Base-by-base conservation (phyloP, 2,113 vertebrate genomes). In the Myotis yumanensis region DNA sequence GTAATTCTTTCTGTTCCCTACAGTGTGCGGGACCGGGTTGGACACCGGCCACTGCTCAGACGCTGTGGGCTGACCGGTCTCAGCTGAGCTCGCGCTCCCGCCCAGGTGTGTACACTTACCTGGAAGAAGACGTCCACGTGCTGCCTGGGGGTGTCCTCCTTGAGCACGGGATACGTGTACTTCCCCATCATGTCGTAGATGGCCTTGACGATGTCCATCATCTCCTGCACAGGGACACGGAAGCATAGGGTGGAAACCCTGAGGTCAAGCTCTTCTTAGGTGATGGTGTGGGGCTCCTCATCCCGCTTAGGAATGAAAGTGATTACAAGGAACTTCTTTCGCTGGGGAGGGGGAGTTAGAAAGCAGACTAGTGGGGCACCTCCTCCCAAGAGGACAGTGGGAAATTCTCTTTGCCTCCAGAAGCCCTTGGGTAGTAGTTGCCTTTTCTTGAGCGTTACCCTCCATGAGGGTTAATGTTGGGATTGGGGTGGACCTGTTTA, bases 171-270 rank as follows among this genome's bases (percentile, higher is more conserved):
- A 77, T 99, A 99, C 0, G 99, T 99, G 97, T 99, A 99, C 88
- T 99, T 99, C 54, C 99, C 99, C 99, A 99, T 99, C 99, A 99
- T 99, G 97, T 99, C 99, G 77, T 99, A 99, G 97, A 99, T 99
- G 46, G 99, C 99, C 96, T 99, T 99, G 95, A 99, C 99, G 0
- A 99, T 99, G 97, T 99, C 99, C 59, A 98, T 99, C 99, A 99
- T 99, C 96, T 99, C 99, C 99, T 99, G 97, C 59, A 92, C 46
- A 0, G 71, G 92, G 30, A 86, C 48, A 83, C 0, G 40, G 43
- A 97, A 46, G 97, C 91, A 92, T 81, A 96, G 77, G 72, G 82
- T 37, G 40, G 73, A 84, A 84, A 95, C 77, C 22, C 3, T 32
- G 59, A 89, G n/a, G 94, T 48, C 16, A 93, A 23, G 89, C 77